Conservation (phyloP, 53 echinoderm and acorn worm species). For the Mesocentrotus franciscanus region DNA sequence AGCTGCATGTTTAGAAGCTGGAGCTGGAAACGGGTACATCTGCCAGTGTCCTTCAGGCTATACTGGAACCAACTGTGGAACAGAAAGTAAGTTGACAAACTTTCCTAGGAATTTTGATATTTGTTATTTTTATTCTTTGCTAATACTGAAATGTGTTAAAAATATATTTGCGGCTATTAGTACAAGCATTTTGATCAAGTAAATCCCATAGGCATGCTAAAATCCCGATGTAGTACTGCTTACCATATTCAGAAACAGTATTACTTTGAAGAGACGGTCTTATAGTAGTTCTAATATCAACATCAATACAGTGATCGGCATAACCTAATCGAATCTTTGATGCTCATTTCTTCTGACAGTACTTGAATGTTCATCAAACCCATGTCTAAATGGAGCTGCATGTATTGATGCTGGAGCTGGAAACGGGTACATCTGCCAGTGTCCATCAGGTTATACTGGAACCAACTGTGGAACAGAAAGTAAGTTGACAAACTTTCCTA, state of each 20-base stretch:
- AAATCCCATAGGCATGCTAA: not conserved
- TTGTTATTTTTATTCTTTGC: not conserved
- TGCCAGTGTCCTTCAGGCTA: conserved; percentile 14
- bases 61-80: conserved; percentile 5
- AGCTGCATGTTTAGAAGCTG: conserved; percentile 52
- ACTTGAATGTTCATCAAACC: conserved; percentile 41
- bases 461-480: not conserved
- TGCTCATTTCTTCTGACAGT: not conserved
- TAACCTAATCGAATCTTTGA: no score
- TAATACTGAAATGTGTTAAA: no score
- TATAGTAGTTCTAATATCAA: not conserved
- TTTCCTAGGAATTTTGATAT: not conserved
- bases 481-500: not conserved
- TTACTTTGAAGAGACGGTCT: not conserved
- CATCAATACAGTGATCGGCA: no score
- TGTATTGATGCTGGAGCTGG: conserved; percentile 38
- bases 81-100: not conserved
- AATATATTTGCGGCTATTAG: no score
- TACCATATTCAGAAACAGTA: not conserved
- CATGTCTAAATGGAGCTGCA: conserved; percentile 60
- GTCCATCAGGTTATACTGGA: conserved; percentile 39
- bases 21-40: conserved; percentile 15
- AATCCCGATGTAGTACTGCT: no score
- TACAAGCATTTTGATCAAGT: not conserved
- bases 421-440: conserved; percentile 39